Conservation (phyloP, 1,140 invertebrate species). For the Lineus longissimus region DNA sequence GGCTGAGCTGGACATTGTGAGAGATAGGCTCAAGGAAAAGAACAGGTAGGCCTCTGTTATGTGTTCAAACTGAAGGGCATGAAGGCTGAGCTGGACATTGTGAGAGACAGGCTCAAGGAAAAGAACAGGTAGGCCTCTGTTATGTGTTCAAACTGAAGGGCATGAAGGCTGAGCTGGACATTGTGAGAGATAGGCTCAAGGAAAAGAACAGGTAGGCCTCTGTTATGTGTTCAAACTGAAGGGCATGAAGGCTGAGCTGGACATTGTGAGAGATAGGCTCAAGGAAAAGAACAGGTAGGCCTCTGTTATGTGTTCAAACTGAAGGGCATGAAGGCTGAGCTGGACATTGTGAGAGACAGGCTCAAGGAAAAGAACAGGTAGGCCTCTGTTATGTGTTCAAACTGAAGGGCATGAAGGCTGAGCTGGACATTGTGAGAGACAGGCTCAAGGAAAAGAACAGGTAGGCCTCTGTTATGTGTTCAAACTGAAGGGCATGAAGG, state of each 20-base stretch:
- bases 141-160: no score
- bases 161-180: constrained; percentile 20
- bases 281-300: constrained; percentile 22
- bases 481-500: no score
- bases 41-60: constrained; percentile 18
- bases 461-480: no score
- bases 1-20: constrained; percentile 18
- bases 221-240: neutral
- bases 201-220: constrained; percentile 23
- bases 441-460: constrained; percentile 20
- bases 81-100: constrained; percentile 19
- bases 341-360: constrained; percentile 14
- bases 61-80: constrained; percentile 13
- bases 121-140: constrained; percentile 21
- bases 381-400: neutral
- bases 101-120: constrained; percentile 14
- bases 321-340: no score
- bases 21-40: constrained; percentile 17
- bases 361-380: constrained; percentile 23
- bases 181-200: constrained; percentile 15
- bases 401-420: no score
- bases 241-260: constrained; percentile 22
- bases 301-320: neutral
- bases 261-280: constrained; percentile 16
- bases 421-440: constrained; percentile 17